A percentile compares a stretch with the other conserved stretches of the same genome.
These are phyloP conservation scores for Thera obeliscata DNA, from an alignment of 2,888 invertebrate genomes.

Conservation along the genomic window DNA sequence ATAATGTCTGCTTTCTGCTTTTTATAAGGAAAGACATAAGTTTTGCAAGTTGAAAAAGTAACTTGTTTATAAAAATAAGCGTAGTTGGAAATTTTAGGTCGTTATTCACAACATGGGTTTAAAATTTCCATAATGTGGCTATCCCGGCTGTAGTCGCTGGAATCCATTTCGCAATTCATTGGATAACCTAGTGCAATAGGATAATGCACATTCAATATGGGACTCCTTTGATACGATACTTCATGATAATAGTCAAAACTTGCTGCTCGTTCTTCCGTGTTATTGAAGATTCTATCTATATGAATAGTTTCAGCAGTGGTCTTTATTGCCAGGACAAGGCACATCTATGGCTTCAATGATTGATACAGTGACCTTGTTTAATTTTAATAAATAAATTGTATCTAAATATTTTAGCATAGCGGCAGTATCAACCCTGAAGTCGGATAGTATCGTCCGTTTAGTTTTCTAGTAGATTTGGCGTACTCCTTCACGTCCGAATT, in stretches of 20 bases:
- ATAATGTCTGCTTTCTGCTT: no score
- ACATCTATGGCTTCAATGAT: neutral
- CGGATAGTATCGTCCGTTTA: neutral
- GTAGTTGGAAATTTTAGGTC: no score
- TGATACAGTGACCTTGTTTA: neutral
- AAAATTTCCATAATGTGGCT: slow-evolving; percentile 10
- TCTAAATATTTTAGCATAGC: no score
- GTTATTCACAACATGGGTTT: slow-evolving; percentile 5
- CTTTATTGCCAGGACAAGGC: no score
- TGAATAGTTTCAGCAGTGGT: no score
- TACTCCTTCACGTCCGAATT: slow-evolving; percentile 1
- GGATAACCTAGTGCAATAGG: slow-evolving; percentile 3
- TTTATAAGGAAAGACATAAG: no score
- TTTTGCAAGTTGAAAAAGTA: no score
- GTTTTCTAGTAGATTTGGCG: neutral
- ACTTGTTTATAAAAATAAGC: no score
- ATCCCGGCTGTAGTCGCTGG: slow-evolving; percentile 1
- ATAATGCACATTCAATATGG: neutral
- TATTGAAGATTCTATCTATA: no score
- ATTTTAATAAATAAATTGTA: neutral
- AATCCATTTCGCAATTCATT: slow-evolving; percentile 16
- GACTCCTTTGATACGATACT: no score
- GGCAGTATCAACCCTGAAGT: neutral
- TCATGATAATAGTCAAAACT: no score
- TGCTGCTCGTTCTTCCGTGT: no score